Percentiles rank a stretch among this genome's conserved stretches.
Conservation (phyloP, 2,888 invertebrate genomes). For the Oxytorus armatus region DNA sequence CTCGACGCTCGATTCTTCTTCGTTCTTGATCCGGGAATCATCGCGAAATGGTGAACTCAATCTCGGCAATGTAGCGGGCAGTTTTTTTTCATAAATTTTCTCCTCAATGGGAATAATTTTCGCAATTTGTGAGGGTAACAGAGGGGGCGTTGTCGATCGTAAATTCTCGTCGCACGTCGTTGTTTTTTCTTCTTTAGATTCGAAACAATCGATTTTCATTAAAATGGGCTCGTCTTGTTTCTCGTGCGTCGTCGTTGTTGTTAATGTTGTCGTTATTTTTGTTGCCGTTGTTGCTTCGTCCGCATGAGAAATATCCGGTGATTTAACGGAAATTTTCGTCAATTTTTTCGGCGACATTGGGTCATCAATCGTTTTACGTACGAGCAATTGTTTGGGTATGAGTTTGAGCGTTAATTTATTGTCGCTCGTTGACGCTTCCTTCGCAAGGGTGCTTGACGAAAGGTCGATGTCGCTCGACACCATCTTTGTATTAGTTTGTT, state of each 20-base stretch:
- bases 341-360: constrained; percentile 36
- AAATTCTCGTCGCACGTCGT: constrained; percentile 15
- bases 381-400: constrained; percentile 78
- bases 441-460: constrained; percentile 46
- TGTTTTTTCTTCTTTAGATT: constrained; percentile 4
- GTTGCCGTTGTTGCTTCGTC: not conserved
- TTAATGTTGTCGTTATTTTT: too few species aligned
- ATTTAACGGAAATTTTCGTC: constrained; percentile 17
- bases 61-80: constrained; percentile 24
- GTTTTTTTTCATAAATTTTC: constrained; percentile 22
- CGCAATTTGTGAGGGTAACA: constrained; percentile 39
- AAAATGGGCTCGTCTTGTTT: not conserved
- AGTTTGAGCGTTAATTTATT: constrained; percentile 73
- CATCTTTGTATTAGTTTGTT: constrained; percentile 23
- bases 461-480: constrained; percentile 3
- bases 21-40: too few species aligned
- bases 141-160: constrained; percentile 60
- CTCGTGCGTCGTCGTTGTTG: not conserved
- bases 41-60: constrained; percentile 25
- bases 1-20: constrained; percentile 17
- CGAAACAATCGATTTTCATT: constrained; percentile 9
- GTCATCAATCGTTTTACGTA: constrained; percentile 68
- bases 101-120: constrained; percentile 27
- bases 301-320: not conserved
- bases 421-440: constrained; percentile 60